Conservation (phyloP, 53 echinoderm and acorn worm species). For the Mesocentrotus franciscanus region DNA sequence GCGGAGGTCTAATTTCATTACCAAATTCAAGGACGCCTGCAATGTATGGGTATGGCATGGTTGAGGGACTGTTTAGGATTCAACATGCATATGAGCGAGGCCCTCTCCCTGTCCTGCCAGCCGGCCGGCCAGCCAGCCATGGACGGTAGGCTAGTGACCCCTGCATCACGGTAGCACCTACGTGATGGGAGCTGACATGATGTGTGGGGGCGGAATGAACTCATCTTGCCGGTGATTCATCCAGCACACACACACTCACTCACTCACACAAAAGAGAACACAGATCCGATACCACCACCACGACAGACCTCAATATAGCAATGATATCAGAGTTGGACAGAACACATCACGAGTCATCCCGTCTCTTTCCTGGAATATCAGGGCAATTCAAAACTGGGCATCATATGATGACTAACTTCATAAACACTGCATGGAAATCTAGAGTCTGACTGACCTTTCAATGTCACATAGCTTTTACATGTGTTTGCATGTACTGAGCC, state of each 20-base stretch:
- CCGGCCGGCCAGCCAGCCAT: neutral
- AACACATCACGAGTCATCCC: slow-evolving; percentile 58
- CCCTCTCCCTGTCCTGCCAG: neutral
- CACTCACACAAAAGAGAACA: neutral
- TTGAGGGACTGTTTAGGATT: neutral
- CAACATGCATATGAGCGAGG: neutral
- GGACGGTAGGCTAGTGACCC: slow-evolving; percentile 23
- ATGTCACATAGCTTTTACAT: slow-evolving; percentile 35
- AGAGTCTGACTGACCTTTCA: slow-evolving; percentile 10
- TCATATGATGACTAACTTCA: slow-evolving; percentile 44
- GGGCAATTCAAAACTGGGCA: slow-evolving; percentile 45
- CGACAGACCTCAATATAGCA: slow-evolving; percentile 6
- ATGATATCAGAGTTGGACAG: slow-evolving; percentile 16
- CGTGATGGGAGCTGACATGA: slow-evolving; percentile 16
- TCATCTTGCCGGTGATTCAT: slow-evolving; percentile 30
- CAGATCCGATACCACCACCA: neutral
- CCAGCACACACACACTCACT: slow-evolving; percentile 8
- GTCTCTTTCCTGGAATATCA: slow-evolving; percentile 43
- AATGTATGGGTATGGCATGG: neutral
- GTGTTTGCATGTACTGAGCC: neutral
- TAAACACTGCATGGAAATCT: neutral
- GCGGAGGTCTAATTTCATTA: slow-evolving; percentile 15
- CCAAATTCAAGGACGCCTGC: slow-evolving; percentile 6
- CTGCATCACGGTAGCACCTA: neutral
- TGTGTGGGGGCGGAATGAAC: slow-evolving; percentile 59